Evolutionary conservation across 2,113 vertebrate species (phyloP), one percentile per base, ranked within the genome.

Genomic region (Romanogobio albipinnatus): DNA sequence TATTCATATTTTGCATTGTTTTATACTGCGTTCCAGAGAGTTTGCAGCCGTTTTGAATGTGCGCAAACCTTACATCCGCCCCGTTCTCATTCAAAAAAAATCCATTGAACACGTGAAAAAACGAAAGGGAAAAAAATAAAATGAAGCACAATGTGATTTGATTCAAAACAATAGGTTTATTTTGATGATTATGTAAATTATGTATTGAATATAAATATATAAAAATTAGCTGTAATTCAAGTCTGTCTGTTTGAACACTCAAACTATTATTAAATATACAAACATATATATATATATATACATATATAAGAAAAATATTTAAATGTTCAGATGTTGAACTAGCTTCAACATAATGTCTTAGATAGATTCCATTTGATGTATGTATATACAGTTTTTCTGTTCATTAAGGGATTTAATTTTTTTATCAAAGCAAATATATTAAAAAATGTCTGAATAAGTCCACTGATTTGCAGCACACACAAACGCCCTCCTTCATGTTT

Each of bases 121-220:
- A 56, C 0, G 0, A 26, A 61, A 70, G 24, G n/a, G 70, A 56
- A 53, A 87, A 73, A 66, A 81, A 17, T 14, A 64, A 64, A 82
- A 80, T 73, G 83, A 90, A 91, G 87, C 89, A 89, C 88, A 90
- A 89, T 76, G 73, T 64, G 75, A 85, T 86, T 86, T 79, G 61
- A 87, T 75, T 26, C 80, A 45, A 81, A 74, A 53, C 58, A 49
- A 66, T 43, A 82, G 78, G 66, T 87, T 90, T 90, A 86, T 89
- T 90, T 91, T 87, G 24, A 88, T 83, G 78, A 88, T 82, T 84
- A 78, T 91, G 89, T 91, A 91, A 89, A 89, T 89, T 51, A 86
- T 89, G 87, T 88, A 89, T 64, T 82, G 82, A 87, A 86, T 89
- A 89, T 87, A 87, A 87, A 88, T 86, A 86, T 86, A 82, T 82